Evolutionary conservation across 2,888 invertebrate species (phyloP), one percentile per base, ranked within the genome.

Genomic region (Helicoverpa assulta): DNA sequence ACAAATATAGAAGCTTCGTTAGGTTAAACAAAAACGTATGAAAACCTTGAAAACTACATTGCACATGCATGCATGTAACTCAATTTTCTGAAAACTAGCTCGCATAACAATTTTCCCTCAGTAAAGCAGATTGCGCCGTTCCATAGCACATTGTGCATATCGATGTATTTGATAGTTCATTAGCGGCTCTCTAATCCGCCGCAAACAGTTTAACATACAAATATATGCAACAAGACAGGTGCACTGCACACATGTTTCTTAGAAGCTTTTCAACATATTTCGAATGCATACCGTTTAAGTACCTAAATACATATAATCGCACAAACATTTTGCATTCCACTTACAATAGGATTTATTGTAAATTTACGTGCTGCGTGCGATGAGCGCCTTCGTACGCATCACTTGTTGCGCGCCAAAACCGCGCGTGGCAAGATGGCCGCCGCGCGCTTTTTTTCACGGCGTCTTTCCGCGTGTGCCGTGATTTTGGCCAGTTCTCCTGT

Each of bases 401-500:
- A 83, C 86, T 80, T 87, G 88, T 88, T 87, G 87, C 84, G 88
- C 90, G 90, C 86, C 85, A 87, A 87, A 86, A 77, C 82, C 79
- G 86, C 93, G 91, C 92, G 93, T 92, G 93, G 90, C 93, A 93
- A 93, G 85, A 93, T 93, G 93, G 93, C 90, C 64, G 85, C 78
- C 62, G 80, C 85, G 85, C 78, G 84, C 82, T 91, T 94, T 92
- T 93, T 94, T 93, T 92, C 87, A 81, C 83, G 87, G 90, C 87
- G 85, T 92, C 90, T 94, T 94, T 94, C 93, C 95, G 93, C 91
- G 93, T 92, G 90, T 90, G 87, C 91, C 89, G 93, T 91, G 94
- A 90, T 94, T 95, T 95, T 95, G 95, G 95, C 95, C 94, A 92
- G 90, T 88, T 91, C 91, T 92, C 91, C 93, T 91, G 92, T 85